Conservation (phyloP, 1,140 invertebrate genomes). For the Nymphalis io region DNA sequence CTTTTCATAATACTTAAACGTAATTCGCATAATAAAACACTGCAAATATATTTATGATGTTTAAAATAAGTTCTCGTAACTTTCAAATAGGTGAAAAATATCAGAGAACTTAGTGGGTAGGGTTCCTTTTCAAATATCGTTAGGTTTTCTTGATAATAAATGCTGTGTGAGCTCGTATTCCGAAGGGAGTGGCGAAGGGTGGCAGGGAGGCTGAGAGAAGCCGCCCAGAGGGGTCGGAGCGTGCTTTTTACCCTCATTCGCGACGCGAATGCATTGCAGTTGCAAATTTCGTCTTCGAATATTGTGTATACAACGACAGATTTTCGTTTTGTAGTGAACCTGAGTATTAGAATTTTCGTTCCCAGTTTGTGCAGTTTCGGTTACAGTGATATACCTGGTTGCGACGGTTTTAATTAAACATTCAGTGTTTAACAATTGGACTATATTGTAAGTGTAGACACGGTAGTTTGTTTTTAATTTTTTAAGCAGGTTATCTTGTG, state of each 20-base stretch:
- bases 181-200: constrained; percentile 48
- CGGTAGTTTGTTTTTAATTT: too few relatives aligned
- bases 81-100: constrained; percentile 8
- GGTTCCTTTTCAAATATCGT: constrained; percentile 37
- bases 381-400: too few relatives aligned
- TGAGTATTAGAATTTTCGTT: background rate
- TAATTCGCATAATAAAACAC: background rate
- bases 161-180: constrained; percentile 43
- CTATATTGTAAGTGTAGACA: too few relatives aligned
- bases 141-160: constrained; percentile 48
- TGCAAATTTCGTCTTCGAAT: constrained; percentile 40
- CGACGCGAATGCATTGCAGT: constrained; percentile 44
- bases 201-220: constrained; percentile 45
- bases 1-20: too few relatives aligned
- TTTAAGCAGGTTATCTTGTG: too few relatives aligned
- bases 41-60: background rate
- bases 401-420: too few relatives aligned
- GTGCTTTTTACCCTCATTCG: constrained; percentile 43
- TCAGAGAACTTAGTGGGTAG: constrained; percentile 10
- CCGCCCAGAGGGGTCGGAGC: constrained; percentile 44
- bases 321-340: constrained; percentile 7
- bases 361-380: too few relatives aligned
- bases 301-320: constrained; percentile 23
- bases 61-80: constrained; percentile 7
- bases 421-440: too few relatives aligned